Base-by-base conservation (phyloP, 2,113 vertebrate species). In the Microtus montanus region DNA sequence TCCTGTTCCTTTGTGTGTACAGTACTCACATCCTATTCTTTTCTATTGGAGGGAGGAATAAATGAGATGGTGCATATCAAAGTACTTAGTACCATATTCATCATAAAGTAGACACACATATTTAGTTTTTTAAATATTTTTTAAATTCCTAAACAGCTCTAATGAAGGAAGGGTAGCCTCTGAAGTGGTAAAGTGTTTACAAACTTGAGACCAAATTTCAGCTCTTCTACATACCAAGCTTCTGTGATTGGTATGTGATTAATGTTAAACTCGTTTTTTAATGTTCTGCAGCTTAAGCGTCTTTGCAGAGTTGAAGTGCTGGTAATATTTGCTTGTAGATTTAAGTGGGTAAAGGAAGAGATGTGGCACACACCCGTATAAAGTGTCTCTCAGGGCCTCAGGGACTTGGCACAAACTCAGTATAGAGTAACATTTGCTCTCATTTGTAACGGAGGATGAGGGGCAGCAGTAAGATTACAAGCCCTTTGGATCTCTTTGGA, bases 201-300 rank as follows among this genome's bases (percentile, higher is more conserved):
- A 64, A 20, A 41, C n/a, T 19, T 89, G 7, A 44, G 41, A 41
- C 91, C 30, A 66, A 71, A 86, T 78, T 66, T 52, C 49, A 90
- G 22, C 63, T 92, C 58, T 73, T 54, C 61, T 22, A 52, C 52
- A 33, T 71, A 30, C 17, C n/a, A 52, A 49, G 35, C 6, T 61
- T 19, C 3, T 14, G 1, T 20, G 68, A 64, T 68, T 74, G 70
- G n/a, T 73, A 38, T 73, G n/a, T 73, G 70, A 38, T 38, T 38
- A 73, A 73, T 38, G n/a, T 61, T 49, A n/a, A 95, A 87, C 38
- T n/a, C 73, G 73, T 87, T 47, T 87, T 7, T 87, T 90, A n/a
- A 28, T 61, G 22, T 86, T 58, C 84, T 1, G 20, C 63, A 77
- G 26, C 15, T 11, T 89, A 12, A 0, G 0, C 93, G 87, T 88